A percentile compares a stretch with the other conserved stretches of the same genome.
Evolutionary conservation across 2,113 vertebrate genomes (phyloP).

Genomic region (Phaetusa simplex): DNA sequence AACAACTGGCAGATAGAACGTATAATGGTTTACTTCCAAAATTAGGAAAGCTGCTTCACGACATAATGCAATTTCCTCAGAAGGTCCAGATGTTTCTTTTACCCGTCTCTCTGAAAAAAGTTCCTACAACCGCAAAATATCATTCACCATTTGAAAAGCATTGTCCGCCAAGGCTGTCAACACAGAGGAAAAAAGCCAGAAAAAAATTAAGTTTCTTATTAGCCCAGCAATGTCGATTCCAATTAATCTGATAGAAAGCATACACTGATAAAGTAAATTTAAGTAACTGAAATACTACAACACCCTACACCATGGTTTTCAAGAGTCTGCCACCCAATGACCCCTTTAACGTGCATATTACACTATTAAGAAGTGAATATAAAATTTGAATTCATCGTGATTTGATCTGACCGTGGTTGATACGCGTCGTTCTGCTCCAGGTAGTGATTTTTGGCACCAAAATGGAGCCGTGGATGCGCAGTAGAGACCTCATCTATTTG

Average conservation of each 20-base stretch:
- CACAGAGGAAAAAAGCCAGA: neutral
- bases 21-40: neutral
- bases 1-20: slow-evolving; percentile 7
- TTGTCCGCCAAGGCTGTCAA: neutral
- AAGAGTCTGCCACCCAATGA: neutral
- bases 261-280: neutral
- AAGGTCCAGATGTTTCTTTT: slow-evolving; percentile 14
- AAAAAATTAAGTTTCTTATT: neutral
- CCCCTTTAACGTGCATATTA: neutral
- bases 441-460: neutral
- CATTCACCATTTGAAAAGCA: neutral
- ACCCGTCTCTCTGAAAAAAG: neutral
- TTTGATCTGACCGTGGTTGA: neutral
- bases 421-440: neutral
- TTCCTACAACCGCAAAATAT: neutral
- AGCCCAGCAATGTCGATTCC: neutral
- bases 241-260: neutral
- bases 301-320: neutral
- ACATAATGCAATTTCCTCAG: neutral
- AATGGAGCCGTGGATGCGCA: neutral
- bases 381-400: neutral
- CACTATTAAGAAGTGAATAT: neutral
- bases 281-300: neutral
- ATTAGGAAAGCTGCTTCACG: neutral
- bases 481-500: slow-evolving; percentile 31